phyloP scores from a whole-genome alignment of 2,797 vertebrate species.

The Loris lydekkerianus region DNA sequence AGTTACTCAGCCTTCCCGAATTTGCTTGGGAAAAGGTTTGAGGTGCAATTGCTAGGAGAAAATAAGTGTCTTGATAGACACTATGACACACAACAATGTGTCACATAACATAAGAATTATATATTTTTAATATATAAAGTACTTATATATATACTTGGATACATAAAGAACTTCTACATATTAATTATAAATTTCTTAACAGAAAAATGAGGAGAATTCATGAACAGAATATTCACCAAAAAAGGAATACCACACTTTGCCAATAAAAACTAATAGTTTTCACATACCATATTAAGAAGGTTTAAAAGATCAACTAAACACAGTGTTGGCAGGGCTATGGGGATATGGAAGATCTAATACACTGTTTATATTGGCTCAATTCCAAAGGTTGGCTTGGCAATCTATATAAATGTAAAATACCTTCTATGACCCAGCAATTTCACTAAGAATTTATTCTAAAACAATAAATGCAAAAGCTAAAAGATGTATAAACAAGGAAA shows the following conservation, averaged over 20 bases:
- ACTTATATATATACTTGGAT: neutral
- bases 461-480: conserved; percentile 51
- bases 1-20: neutral
- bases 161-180: neutral
- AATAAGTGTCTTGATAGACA: neutral
- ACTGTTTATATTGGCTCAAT: conserved; percentile 29
- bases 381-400: conserved; percentile 38
- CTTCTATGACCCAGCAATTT: neutral
- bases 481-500: neutral
- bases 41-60: neutral
- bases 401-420: conserved; percentile 35
- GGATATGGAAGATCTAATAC: neutral
- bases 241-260: conserved; percentile 35
- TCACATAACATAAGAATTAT: neutral
- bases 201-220: conserved; percentile 44
- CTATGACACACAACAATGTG: conserved; percentile 4
- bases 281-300: conserved; percentile 15
- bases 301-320: conserved; percentile 44
- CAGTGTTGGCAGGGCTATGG: neutral
- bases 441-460: conserved; percentile 48
- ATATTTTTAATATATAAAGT: conserved; percentile 1
- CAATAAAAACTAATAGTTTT: conserved; percentile 59
- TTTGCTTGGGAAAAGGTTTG: neutral
- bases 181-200: neutral
- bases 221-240: conserved; percentile 37